These are phyloP conservation scores for Baccha elongata DNA, from an alignment of 2,888 invertebrate genomes.

Conservation along the genomic window DNA sequence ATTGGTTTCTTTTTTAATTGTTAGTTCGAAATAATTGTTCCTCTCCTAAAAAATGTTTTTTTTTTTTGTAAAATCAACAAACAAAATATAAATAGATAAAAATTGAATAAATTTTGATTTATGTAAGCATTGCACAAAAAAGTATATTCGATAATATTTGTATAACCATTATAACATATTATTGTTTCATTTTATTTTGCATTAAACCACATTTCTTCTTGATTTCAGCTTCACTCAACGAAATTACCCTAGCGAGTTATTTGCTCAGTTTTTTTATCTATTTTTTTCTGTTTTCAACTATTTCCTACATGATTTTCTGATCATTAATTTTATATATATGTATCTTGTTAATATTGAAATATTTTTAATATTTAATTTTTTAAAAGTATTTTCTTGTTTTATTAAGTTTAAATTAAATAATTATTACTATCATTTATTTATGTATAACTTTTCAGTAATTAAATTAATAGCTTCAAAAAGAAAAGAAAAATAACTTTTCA, in stretches of 20 bases:
- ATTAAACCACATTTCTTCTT: conserved; percentile 37
- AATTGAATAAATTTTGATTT: conserved; percentile 21
- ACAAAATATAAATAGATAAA: not conserved
- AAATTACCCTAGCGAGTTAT: conserved; percentile 68
- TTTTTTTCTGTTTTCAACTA: conserved; percentile 40
- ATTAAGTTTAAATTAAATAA: conserved; percentile 51
- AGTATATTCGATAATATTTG: conserved; percentile 50
- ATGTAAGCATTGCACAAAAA: conserved; percentile 61
- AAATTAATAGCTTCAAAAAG: conserved; percentile 54
- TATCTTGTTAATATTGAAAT: conserved; percentile 64
- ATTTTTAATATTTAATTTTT: conserved; percentile 64
- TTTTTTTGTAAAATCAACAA: conserved; percentile 36
- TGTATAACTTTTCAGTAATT: conserved; percentile 51
- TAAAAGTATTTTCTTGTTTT: conserved; percentile 41
- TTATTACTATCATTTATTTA: conserved; percentile 70
- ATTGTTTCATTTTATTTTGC: conserved; percentile 52
- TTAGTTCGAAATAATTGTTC: no score
- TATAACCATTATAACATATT: conserved; percentile 53
- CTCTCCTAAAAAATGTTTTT: not conserved
- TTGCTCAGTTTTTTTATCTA: conserved; percentile 52
- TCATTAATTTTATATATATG: conserved; percentile 51
- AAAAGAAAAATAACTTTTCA: conserved; percentile 55
- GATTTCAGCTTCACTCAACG: conserved; percentile 53
- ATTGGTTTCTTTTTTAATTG: no score
- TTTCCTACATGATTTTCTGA: conserved; percentile 48